Evolutionary conservation across 2,888 invertebrate genomes (phyloP).

Genomic region (Hipparchia sbordonii): DNA sequence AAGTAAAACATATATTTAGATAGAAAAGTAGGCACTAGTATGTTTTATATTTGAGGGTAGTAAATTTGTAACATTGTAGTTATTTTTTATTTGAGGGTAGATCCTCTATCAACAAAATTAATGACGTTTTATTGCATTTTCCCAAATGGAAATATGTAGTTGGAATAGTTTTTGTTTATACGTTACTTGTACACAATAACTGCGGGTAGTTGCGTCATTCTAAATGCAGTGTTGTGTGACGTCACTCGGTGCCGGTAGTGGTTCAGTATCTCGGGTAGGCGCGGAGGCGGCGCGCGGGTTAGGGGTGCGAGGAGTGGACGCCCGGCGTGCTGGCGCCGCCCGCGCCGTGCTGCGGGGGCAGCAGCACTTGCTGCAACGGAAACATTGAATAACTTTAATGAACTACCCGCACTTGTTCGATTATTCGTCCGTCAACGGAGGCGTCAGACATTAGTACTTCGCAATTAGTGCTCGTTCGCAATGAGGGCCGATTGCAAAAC

Average conservation of each 20-base stretch:
- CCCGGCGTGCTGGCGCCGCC: conserved; percentile 60
- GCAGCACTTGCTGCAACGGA: conserved; percentile 56
- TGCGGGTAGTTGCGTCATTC: neutral
- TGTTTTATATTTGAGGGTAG: neutral
- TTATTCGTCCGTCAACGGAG: too few relatives aligned
- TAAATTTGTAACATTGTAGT: neutral
- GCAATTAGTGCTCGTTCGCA: too few relatives aligned
- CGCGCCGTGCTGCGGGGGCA: conserved; percentile 58
- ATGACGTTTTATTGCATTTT: neutral
- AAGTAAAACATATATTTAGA: neutral
- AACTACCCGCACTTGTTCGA: too few relatives aligned
- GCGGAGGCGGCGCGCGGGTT: conserved; percentile 46
- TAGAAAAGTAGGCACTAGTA: neutral
- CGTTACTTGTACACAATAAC: neutral
- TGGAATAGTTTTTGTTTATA: neutral
- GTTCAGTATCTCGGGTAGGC: conserved; percentile 39
- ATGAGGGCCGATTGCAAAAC: too few relatives aligned
- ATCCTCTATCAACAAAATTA: neutral
- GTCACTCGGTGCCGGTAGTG: conserved; percentile 4
- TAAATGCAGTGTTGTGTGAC: conserved; percentile 10
- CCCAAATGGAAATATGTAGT: neutral
- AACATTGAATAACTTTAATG: neutral
- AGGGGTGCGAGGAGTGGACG: conserved; percentile 58
- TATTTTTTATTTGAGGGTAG: neutral
- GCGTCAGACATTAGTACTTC: too few relatives aligned